phyloP scores from a whole-genome alignment of 2,888 invertebrate genomes.

The Drosophila histrio region DNA sequence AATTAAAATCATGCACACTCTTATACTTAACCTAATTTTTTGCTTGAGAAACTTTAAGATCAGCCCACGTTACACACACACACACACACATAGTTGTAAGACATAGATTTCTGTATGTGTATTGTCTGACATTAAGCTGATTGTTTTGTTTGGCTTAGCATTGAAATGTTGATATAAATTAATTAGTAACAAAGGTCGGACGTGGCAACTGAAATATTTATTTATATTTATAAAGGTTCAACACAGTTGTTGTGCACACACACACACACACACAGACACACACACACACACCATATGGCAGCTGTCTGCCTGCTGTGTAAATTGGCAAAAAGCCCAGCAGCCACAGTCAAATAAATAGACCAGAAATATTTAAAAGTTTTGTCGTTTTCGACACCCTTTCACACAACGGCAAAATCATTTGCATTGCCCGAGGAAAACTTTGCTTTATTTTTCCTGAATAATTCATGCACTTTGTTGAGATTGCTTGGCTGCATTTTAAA shows the following conservation, averaged over 20 bases:
- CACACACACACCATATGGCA: neutral
- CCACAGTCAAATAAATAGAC: slow-evolving; percentile 52
- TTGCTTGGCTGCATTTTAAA: neutral
- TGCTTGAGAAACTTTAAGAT: slow-evolving; percentile 3
- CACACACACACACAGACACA: slow-evolving; percentile 3
- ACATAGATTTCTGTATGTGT: slow-evolving; percentile 2
- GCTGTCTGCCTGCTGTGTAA: slow-evolving; percentile 14
- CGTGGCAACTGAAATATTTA: slow-evolving; percentile 55
- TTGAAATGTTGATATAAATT: slow-evolving; percentile 80
- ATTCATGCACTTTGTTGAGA: neutral
- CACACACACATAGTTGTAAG: neutral
- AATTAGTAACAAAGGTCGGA: slow-evolving; percentile 68
- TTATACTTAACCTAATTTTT: neutral
- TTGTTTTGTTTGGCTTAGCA: slow-evolving; percentile 79
- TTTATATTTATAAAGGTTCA: slow-evolving; percentile 29
- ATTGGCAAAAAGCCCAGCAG: slow-evolving; percentile 18
- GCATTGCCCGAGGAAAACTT: slow-evolving; percentile 6
- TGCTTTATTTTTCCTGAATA: slow-evolving; percentile 2
- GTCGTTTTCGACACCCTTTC: slow-evolving; percentile 4
- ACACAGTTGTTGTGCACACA: slow-evolving; percentile 8
- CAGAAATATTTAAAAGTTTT: slow-evolving; percentile 52
- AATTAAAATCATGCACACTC: neutral
- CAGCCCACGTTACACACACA: slow-evolving; percentile 6
- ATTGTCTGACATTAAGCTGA: slow-evolving; percentile 73
- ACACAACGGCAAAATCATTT: neutral